These are phyloP conservation scores for Caretta caretta DNA, from an alignment of 2,113 vertebrate species.

Conservation along the genomic window DNA sequence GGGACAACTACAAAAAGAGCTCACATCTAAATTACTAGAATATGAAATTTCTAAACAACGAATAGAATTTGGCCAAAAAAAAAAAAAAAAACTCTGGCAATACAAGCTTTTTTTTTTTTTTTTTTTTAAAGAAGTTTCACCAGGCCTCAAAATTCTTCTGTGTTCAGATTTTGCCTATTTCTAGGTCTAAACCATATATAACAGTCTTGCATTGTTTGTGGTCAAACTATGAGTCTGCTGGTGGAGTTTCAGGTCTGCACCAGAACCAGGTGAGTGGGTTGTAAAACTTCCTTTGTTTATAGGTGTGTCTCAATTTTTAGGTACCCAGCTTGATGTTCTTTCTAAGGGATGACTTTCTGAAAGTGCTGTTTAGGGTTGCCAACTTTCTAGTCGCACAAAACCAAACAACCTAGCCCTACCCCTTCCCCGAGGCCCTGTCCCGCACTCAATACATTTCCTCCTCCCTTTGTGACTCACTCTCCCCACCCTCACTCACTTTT, in stretches of 20 bases:
- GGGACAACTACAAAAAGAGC: not conserved
- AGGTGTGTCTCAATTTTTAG: not conserved
- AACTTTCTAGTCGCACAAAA: no score
- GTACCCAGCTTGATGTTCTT: not conserved
- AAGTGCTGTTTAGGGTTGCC: not conserved
- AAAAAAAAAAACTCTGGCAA: not conserved
- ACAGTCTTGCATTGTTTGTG: not conserved
- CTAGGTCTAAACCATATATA: conserved; percentile 23
- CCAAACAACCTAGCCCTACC: no score
- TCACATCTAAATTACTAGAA: not conserved
- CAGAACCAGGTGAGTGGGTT: not conserved
- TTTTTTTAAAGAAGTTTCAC: not conserved
- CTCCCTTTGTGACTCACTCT: no score
- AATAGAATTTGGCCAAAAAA: not conserved
- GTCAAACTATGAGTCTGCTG: not conserved
- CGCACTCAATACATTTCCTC: no score
- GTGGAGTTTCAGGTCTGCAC: conserved; percentile 15
- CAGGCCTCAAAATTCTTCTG: not conserved
- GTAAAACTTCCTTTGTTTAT: not conserved
- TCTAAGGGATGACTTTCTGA: not conserved
- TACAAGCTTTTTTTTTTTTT: not conserved
- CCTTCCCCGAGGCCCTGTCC: no score
- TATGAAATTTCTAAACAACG: not conserved
- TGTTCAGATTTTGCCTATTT: not conserved
- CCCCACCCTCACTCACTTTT: no score